Conservation (phyloP, 2,113 vertebrate genomes). For the Bettongia penicillata region DNA sequence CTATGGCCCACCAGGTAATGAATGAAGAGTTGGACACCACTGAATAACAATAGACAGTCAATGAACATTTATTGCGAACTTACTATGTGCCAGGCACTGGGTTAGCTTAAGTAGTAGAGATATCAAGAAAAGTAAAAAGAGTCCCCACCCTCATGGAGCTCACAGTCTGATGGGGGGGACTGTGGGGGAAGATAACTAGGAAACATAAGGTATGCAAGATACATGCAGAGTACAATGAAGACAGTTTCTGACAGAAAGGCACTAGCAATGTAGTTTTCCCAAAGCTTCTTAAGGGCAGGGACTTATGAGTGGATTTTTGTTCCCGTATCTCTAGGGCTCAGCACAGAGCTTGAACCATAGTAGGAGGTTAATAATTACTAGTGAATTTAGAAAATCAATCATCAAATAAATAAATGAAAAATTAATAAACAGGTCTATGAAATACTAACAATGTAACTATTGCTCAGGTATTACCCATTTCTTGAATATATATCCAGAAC, state of each 20-base stretch:
- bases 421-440: conserved; percentile 1
- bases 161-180: too few relatives aligned
- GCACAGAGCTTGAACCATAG: neutral
- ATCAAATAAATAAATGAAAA: neutral
- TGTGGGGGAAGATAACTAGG: too few relatives aligned
- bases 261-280: neutral
- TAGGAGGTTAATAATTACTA: neutral
- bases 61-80: neutral
- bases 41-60: neutral
- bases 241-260: neutral
- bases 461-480: neutral
- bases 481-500: neutral
- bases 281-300: neutral
- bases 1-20: neutral
- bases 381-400: neutral
- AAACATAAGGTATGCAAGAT: neutral
- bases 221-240: neutral
- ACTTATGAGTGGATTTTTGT: neutral
- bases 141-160: neutral
- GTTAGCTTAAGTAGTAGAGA: too few relatives aligned
- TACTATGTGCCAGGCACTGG: neutral
- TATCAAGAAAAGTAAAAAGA: neutral
- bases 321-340: neutral
- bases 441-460: neutral
- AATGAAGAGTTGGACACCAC: neutral